Conservation (phyloP, 2,888 invertebrate species). For the Hemaris fuciformis region DNA sequence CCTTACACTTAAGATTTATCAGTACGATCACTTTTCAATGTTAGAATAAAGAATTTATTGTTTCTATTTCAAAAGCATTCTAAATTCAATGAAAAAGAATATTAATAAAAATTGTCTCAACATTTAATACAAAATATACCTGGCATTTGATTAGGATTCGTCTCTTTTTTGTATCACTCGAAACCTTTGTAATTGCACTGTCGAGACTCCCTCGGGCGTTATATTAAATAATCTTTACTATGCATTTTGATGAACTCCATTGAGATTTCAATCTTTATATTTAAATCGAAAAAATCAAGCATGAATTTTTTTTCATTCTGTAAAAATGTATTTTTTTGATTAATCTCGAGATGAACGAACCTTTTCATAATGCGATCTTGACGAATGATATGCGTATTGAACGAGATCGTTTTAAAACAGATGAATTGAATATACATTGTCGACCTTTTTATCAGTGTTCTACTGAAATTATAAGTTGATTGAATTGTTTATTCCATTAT, state of each 20-base stretch:
- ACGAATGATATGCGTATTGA: not conserved
- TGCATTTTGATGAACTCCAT: constrained; percentile 25
- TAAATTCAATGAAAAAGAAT: not conserved
- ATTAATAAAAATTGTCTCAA: not conserved
- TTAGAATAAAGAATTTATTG: too few relatives aligned
- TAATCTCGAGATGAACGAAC: not conserved
- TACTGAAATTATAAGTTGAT: too few relatives aligned
- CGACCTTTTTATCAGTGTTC: not conserved
- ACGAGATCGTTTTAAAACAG: not conserved
- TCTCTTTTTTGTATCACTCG: not conserved
- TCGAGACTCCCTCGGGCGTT: constrained; percentile 16
- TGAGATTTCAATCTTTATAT: constrained; percentile 18
- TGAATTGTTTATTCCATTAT: too few relatives aligned
- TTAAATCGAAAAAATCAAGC: not conserved
- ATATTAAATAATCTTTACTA: constrained; percentile 34
- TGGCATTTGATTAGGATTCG: not conserved
- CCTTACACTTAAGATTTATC: too few relatives aligned
- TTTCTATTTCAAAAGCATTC: not conserved
- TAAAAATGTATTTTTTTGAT: not conserved
- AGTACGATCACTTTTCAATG: too few relatives aligned
- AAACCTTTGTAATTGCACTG: not conserved
- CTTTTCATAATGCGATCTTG: not conserved
- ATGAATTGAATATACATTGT: not conserved
- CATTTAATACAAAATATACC: not conserved
- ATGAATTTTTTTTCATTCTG: not conserved